Base-by-base conservation (phyloP, 2,113 vertebrate genomes). In the Alethe castanea region DNA sequence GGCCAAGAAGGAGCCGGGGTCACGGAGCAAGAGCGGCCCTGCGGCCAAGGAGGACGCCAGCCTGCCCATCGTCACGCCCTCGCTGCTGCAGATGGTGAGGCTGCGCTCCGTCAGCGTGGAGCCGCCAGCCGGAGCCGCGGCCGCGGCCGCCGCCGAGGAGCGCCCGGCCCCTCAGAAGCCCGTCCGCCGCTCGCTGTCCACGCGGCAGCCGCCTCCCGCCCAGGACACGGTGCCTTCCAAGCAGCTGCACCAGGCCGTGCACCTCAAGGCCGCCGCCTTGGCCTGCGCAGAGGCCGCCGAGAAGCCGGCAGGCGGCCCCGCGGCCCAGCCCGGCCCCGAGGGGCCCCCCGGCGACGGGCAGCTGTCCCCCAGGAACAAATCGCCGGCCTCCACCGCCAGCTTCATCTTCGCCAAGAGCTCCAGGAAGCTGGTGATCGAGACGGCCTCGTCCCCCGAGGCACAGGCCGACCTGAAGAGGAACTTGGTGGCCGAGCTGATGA, bases 31-130 rank as follows among this genome's bases (percentile, higher is more conserved):
- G 96, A 98, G 97, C 70, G 38, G 82, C 42, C 96, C 98, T 0
- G 87, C 85, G 88, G 95, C 98, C 81, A 98, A 98, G 96, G 99
- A 99, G 83, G 99, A 99, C 7, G 98, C 98, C 12, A 98, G 98
- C 87, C 97, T 98, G 67, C 99, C 99, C 56, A 98, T 99, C 18
- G 99, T 99, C 84, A 99, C 99, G 0, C 99, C 99, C 7, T 99
- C 99, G 2, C 97, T 99, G 84, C 98, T 99, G 95, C 99, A 99
- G 96, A 99, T 99, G 99, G 99, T 99, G 54, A 98, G 99, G 29
- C 98, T 99, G 74, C 98, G 99, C 86, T 98, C 99, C 1, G 94
- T 97, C 23, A 93, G n/a, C 11, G 98, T 99, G 91, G 98, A 97
- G 44, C 93, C 98, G 9, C 81, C 96, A 0, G 26, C 71, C 3